Base-by-base conservation (phyloP, 2,113 vertebrate genomes). In the Pollimyrus isidori region DNA sequence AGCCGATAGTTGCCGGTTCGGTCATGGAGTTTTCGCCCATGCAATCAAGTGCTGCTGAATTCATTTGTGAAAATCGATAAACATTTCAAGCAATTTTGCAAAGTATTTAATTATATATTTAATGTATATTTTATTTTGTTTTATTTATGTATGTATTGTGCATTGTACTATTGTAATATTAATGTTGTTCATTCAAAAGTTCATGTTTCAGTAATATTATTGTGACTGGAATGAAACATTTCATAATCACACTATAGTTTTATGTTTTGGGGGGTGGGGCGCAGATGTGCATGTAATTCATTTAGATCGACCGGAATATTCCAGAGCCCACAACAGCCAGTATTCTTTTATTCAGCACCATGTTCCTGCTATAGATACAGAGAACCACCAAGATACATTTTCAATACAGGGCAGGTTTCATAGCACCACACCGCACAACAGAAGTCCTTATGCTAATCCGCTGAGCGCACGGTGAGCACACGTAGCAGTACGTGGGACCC, bases 361-460 rank as follows among this genome's bases (percentile, higher is more conserved):
- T 48, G 7, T 21, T 46, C 6, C 42, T 42, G 45, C 82, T 4
- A 11, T 48, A 84, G 17, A 23, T n/a, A 46, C 39, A 48, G 39
- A 2, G 4, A n/a, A 86, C 30, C 45, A 15, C 26, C 26, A 53
- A 19, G 49, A 82, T 88, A 89, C 90, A 89, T 88, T 49, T 65
- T 87, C 23, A 89, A 56, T 45, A 89, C 9, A 56, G 50, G 26
- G 76, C 26, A 49, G 23, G 46, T n/a, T 26, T 48, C 30, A 88
- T 30, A 11, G 83, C 35, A 15, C 76, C 35, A 15, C 76, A 21
- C 87, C 91, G 90, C 87, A 80, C 89, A 90, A 89, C 88, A 91
- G 90, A 87, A 80, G 90, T 89, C 90, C 62, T 42, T 73, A 45
- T 89, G 91, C 88, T 82, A 91, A 89, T 88, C 87, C 89, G 0